A percentile compares a stretch with the other conserved stretches of the same genome.
Conservation (phyloP, 2,888 invertebrate genomes). For the Spodoptera exigua region DNA sequence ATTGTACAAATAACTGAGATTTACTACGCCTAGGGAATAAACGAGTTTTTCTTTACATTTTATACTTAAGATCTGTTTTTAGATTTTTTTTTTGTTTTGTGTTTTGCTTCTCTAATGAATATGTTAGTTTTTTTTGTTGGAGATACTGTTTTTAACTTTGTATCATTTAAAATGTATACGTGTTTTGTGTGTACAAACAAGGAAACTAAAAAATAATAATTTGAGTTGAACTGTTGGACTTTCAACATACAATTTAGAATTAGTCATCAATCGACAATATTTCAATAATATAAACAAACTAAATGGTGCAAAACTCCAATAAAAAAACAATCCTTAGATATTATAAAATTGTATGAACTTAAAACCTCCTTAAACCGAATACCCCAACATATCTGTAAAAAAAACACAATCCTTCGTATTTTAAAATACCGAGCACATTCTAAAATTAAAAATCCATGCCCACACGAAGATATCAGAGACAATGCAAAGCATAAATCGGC, state of each 20-base stretch:
- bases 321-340: too few relatives aligned
- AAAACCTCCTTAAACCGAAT: too few relatives aligned
- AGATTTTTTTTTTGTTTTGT: neutral
- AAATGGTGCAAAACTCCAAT: too few relatives aligned
- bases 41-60: slow-evolving; percentile 16
- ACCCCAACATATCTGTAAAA: neutral
- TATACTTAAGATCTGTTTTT: slow-evolving; percentile 1
- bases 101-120: neutral
- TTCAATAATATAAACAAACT: too few relatives aligned
- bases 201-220: too few relatives aligned
- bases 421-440: slow-evolving; percentile 1
- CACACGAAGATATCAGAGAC: slow-evolving; percentile 64
- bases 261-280: too few relatives aligned
- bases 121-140: neutral
- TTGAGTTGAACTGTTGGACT: too few relatives aligned
- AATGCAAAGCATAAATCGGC: slow-evolving; percentile 78
- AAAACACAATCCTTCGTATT: neutral
- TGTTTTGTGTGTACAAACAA: too few relatives aligned
- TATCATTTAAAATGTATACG: too few relatives aligned
- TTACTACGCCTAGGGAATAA: slow-evolving; percentile 34
- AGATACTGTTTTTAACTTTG: too few relatives aligned
- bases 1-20: slow-evolving; percentile 46
- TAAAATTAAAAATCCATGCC: slow-evolving; percentile 44
- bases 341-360: too few relatives aligned
- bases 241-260: too few relatives aligned